These are phyloP conservation scores for Egretta garzetta DNA, from an alignment of 2,113 vertebrate genomes.

Conservation along the genomic window DNA sequence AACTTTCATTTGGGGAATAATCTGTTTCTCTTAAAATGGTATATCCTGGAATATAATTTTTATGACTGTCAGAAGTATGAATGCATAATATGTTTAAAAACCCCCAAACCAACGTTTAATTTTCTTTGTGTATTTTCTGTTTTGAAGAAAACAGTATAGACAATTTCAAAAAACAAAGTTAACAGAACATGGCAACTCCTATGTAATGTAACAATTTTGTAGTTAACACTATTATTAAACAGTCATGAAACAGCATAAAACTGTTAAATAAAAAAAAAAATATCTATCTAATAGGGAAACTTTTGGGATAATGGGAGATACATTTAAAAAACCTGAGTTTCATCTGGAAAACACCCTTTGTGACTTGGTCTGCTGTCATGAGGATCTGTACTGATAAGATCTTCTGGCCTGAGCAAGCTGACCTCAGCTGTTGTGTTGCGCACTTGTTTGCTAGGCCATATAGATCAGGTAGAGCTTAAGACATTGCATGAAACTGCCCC, in stretches of 20 bases:
- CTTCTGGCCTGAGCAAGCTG: neutral
- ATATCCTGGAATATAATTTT: neutral
- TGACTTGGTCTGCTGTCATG: neutral
- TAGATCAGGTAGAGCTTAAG: neutral
- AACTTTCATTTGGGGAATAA: neutral
- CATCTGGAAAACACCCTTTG: neutral
- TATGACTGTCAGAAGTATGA: neutral
- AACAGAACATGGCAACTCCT: neutral
- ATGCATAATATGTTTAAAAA: neutral
- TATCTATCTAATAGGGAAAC: neutral
- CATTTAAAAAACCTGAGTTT: neutral
- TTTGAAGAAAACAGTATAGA: neutral
- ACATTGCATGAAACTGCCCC: neutral
- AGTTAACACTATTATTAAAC: neutral
- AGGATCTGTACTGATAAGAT: neutral
- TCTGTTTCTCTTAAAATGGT: neutral
- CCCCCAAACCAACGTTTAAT: neutral
- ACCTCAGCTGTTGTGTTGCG: accelerated
- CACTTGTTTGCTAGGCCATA: neutral
- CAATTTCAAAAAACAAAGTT: neutral
- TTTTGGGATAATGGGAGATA: neutral
- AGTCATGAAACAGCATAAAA: neutral
- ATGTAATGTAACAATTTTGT: neutral
- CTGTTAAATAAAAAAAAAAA: neutral
- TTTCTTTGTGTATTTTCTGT: neutral